Conservation (phyloP, 35 echinoderm and acorn worm genomes). For the Apostichopus japonicus region DNA sequence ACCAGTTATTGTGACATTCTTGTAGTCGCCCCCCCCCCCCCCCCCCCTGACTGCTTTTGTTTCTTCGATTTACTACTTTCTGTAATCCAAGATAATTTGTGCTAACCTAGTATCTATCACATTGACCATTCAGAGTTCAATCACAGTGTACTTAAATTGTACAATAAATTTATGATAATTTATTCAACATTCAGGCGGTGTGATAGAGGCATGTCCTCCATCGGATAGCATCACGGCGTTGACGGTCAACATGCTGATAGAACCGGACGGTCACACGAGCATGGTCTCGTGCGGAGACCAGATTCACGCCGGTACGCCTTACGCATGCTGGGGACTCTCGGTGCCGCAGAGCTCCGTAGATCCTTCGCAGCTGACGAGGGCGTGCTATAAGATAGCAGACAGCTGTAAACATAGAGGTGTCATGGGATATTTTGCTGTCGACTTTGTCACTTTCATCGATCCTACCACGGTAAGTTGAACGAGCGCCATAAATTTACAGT, state of each 20-base stretch:
- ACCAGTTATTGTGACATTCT: too few relatives aligned
- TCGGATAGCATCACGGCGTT: slow-evolving; percentile 92
- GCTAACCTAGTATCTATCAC: too few relatives aligned
- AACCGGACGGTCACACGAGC: slow-evolving; percentile 69
- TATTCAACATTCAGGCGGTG: slow-evolving; percentile 67
- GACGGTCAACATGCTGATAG: slow-evolving; percentile 85
- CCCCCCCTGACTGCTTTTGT: too few relatives aligned
- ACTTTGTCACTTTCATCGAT: slow-evolving; percentile 98
- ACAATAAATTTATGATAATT: slow-evolving; percentile 23
- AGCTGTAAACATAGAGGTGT: slow-evolving; percentile 90
- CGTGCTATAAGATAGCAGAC: slow-evolving; percentile 79
- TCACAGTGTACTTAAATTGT: too few relatives aligned
- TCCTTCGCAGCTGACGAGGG: slow-evolving; percentile 68
- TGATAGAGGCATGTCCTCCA: slow-evolving; percentile 94
- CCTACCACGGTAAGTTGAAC: slow-evolving; percentile 63
- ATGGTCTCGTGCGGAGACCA: slow-evolving; percentile 93
- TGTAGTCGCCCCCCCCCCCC: too few relatives aligned
- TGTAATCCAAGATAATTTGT: too few relatives aligned
- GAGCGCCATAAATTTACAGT: too few relatives aligned
- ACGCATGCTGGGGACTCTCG: slow-evolving; percentile 90
- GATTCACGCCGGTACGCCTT: slow-evolving; percentile 91
- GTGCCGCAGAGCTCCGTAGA: slow-evolving; percentile 94
- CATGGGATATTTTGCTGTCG: slow-evolving; percentile 86
- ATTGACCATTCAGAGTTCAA: too few relatives aligned
- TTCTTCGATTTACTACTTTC: too few relatives aligned